Evolutionary conservation across 2,113 vertebrate genomes (phyloP).

Genomic region (Strix uralensis): DNA sequence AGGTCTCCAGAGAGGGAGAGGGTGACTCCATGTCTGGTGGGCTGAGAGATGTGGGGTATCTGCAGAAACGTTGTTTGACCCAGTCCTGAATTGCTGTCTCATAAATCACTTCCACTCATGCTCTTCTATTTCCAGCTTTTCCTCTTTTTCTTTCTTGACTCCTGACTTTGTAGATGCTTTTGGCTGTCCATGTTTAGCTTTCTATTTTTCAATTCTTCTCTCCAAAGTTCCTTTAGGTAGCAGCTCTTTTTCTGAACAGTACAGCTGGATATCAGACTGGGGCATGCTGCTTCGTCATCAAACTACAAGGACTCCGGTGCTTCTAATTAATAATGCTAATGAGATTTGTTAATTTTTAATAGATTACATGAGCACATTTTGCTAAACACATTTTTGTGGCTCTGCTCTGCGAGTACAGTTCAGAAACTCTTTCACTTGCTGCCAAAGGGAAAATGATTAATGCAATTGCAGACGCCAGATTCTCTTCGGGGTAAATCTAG

Average conservation of each 20-base stretch:
- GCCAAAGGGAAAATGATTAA: conserved; percentile 22
- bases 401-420: rapidly evolving
- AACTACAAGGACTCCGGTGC: neutral
- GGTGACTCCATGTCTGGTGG: neutral
- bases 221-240: neutral
- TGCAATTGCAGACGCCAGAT: neutral
- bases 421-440: conserved; percentile 25
- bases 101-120: neutral
- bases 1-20: neutral
- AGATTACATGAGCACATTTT: neutral
- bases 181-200: neutral
- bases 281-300: neutral
- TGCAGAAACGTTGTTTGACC: neutral
- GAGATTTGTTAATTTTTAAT: conserved; percentile 52
- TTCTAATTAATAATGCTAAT: conserved; percentile 51
- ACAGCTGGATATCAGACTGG: neutral
- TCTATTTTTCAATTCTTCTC: neutral
- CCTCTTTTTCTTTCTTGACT: neutral
- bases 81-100: neutral
- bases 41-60: neutral
- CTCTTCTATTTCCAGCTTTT: neutral
- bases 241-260: neutral
- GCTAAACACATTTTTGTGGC: neutral
- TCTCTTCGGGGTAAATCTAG: conserved; percentile 5
- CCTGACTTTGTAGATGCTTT: neutral